Evolutionary conservation across 2,888 invertebrate species (phyloP).

Genomic region (Thecocarcelia acutangulata): DNA sequence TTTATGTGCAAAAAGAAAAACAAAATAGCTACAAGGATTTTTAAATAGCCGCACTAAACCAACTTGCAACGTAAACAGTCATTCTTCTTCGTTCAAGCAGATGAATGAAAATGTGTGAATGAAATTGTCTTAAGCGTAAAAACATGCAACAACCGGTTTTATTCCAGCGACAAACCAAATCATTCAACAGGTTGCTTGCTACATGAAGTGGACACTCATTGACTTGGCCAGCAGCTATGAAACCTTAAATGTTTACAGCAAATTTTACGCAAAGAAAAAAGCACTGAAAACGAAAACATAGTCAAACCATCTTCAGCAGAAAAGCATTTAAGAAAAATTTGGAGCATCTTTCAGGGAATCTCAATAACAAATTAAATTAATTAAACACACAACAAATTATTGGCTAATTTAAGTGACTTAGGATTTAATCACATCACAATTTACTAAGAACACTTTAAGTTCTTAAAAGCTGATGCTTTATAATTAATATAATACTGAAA

Average conservation of each 20-base stretch:
- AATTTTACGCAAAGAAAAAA: neutral
- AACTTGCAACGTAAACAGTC: constrained; percentile 20
- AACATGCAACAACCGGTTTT: constrained; percentile 58
- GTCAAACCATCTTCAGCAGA: neutral
- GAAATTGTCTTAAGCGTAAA: constrained; percentile 43
- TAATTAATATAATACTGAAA: too few species aligned
- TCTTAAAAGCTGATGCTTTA: neutral
- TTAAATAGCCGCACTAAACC: neutral
- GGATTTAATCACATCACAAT: neutral
- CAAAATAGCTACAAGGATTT: constrained; percentile 40
- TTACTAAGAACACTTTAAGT: neutral
- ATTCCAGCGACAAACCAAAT: constrained; percentile 30
- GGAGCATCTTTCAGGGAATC: constrained; percentile 28
- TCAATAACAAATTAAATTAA: neutral
- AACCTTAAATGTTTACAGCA: constrained; percentile 38
- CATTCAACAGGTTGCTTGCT: constrained; percentile 41
- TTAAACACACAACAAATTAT: neutral
- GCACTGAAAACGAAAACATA: neutral
- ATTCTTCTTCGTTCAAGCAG: neutral
- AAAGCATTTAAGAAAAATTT: constrained; percentile 30
- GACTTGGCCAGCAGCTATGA: constrained; percentile 27
- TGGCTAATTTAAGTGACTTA: neutral
- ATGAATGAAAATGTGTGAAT: constrained; percentile 63
- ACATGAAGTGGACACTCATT: constrained; percentile 36
- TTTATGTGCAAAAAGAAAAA: constrained; percentile 18